These are phyloP conservation scores for Petrocephalus microphthalmus DNA, from an alignment of 2,113 vertebrate genomes.

Conservation along the genomic window DNA sequence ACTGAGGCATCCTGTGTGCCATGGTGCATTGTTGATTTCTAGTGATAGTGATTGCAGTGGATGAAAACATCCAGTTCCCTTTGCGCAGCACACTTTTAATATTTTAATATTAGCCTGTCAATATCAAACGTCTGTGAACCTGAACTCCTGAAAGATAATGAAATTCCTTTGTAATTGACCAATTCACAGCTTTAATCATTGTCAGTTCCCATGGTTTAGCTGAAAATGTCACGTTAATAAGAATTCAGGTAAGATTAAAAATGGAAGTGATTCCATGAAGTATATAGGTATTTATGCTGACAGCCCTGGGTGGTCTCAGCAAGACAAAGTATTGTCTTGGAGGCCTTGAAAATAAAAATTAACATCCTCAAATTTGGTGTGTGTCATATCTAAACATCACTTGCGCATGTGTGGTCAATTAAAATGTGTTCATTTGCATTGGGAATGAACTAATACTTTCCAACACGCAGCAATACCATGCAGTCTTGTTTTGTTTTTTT, in stretches of 20 bases:
- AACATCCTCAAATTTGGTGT: conserved; percentile 10
- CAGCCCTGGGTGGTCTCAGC: background rate
- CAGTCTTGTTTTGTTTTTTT: background rate
- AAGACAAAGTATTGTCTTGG: background rate
- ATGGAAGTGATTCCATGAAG: background rate
- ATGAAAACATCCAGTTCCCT: background rate
- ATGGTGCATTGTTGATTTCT: background rate
- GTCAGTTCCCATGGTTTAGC: background rate
- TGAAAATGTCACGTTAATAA: background rate
- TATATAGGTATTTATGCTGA: background rate
- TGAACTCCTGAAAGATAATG: background rate
- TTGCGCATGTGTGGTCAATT: background rate
- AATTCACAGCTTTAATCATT: background rate
- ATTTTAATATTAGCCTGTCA: background rate
- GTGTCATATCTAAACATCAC: conserved; percentile 9
- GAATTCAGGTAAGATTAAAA: background rate
- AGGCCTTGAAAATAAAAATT: conserved; percentile 3
- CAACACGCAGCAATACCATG: background rate
- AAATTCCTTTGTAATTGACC: background rate
- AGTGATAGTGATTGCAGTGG: background rate
- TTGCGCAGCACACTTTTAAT: background rate
- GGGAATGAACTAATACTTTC: background rate
- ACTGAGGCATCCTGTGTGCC: background rate
- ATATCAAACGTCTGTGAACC: background rate
- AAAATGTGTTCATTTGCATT: background rate